Evolutionary conservation across 23 tunicate species (phyloP).

Genomic region (Ciona savignyi): DNA sequence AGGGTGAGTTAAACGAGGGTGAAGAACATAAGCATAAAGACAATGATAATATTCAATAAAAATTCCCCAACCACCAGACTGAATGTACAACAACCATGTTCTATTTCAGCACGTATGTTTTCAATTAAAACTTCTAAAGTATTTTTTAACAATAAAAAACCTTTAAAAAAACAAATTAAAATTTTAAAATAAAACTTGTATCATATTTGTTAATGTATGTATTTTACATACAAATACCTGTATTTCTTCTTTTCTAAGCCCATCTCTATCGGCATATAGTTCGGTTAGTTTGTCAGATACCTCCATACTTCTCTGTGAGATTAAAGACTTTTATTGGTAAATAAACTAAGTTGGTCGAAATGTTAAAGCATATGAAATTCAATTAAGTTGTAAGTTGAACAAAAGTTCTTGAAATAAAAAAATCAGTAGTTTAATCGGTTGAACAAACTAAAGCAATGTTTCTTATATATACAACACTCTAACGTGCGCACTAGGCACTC

Average conservation of each 20-base stretch:
- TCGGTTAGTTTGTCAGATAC: constrained; percentile 47
- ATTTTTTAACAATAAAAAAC: neutral
- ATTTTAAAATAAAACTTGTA: neutral
- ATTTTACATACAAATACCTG: too few relatives aligned
- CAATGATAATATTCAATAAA: neutral
- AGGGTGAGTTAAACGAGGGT: too few relatives aligned
- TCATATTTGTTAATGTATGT: too few relatives aligned
- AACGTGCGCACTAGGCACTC: too few relatives aligned
- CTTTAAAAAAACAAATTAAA: neutral
- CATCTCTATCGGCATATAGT: constrained; percentile 81
- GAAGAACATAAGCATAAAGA: too few relatives aligned
- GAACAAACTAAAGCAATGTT: too few relatives aligned
- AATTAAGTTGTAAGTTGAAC: too few relatives aligned
- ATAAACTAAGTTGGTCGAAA: neutral
- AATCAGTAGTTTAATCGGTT: too few relatives aligned
- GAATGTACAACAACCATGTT: neutral
- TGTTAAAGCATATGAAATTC: too few relatives aligned
- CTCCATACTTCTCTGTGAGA: constrained; percentile 18
- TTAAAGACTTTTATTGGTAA: too few relatives aligned
- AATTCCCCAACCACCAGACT: neutral
- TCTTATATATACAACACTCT: too few relatives aligned
- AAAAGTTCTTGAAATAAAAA: too few relatives aligned
- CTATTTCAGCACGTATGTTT: neutral
- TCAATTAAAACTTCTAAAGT: neutral
- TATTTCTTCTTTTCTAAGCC: constrained; percentile 76